phyloP scores from a whole-genome alignment of 1,140 invertebrate genomes.

The Drosophila fuyamai region DNA sequence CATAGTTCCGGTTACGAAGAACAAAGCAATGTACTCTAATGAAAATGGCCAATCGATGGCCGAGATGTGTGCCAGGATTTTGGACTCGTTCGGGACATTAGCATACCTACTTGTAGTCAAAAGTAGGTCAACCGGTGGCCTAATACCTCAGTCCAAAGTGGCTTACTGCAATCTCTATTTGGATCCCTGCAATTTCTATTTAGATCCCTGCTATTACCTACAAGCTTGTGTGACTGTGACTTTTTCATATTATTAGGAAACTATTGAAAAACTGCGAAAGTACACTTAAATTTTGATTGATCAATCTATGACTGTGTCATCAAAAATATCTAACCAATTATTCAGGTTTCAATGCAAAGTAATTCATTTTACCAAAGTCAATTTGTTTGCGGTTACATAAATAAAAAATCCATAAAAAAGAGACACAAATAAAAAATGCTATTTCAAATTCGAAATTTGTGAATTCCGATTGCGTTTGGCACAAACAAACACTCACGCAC shows the following conservation, averaged over 20 bases:
- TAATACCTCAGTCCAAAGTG: neutral
- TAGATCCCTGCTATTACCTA: neutral
- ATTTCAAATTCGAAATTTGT: conserved; percentile 73
- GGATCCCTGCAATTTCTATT: neutral
- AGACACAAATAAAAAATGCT: conserved; percentile 55
- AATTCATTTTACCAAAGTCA: conserved; percentile 69
- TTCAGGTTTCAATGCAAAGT: conserved; percentile 42
- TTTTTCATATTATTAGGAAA: neutral
- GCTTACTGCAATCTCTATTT: neutral
- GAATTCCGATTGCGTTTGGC: conserved; percentile 73
- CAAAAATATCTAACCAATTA: conserved; percentile 31
- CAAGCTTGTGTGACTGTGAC: neutral
- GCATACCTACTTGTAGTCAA: neutral
- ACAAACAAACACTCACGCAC: conserved; percentile 31
- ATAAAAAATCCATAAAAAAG: conserved; percentile 25
- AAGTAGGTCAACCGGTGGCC: conserved; percentile 11
- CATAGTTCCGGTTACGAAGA: conserved; percentile 16
- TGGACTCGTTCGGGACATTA: neutral
- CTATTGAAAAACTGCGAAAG: conserved; percentile 3
- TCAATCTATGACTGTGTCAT: neutral
- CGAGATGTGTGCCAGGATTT: neutral
- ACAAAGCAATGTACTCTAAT: neutral
- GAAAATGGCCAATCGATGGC: conserved; percentile 13
- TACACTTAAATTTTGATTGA: neutral
- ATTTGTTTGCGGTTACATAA: conserved; percentile 54